A percentile compares a stretch with the other conserved stretches of the same genome.
Conservation (phyloP, 37 sponge, comb jelly and placozoan genomes). For the Petrosia ficiformis region DNA sequence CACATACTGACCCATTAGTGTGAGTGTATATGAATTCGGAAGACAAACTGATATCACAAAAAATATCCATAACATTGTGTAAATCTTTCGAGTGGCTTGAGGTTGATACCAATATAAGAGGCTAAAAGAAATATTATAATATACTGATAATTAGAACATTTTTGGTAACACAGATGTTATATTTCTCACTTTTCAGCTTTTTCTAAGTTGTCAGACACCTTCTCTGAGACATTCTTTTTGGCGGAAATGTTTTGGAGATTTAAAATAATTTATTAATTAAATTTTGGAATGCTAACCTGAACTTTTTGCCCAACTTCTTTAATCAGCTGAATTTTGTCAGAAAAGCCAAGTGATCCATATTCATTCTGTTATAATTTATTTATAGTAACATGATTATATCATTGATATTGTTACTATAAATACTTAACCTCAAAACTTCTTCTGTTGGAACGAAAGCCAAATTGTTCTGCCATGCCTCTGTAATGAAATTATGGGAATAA, state of each 20-base stretch:
- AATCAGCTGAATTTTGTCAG: conserved; percentile 61
- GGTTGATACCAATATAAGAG: conserved; percentile 70
- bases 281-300: conserved; percentile 43
- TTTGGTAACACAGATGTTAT: no score
- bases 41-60: conserved; percentile 48
- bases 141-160: not conserved
- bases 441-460: conserved; percentile 40
- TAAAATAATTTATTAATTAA: not conserved
- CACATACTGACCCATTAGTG: conserved; percentile 53
- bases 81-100: conserved; percentile 58
- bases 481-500: not conserved
- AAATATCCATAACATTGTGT: conserved; percentile 39
- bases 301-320: conserved; percentile 54
- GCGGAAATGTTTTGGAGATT: not conserved
- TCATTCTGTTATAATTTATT: not conserved
- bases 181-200: conserved; percentile 66
- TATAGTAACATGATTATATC: not conserved
- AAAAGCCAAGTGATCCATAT: conserved; percentile 19
- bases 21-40: conserved; percentile 46
- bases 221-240: conserved; percentile 42
- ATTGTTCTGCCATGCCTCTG: conserved; percentile 70
- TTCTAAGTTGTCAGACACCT: conserved; percentile 53
- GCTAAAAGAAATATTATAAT: conserved; percentile 15
- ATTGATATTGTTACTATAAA: not conserved
- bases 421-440: not conserved